Evolutionary conservation across 35 echinoderm and acorn worm genomes (phyloP).

Genomic region (Holothuria glaberrima): DNA sequence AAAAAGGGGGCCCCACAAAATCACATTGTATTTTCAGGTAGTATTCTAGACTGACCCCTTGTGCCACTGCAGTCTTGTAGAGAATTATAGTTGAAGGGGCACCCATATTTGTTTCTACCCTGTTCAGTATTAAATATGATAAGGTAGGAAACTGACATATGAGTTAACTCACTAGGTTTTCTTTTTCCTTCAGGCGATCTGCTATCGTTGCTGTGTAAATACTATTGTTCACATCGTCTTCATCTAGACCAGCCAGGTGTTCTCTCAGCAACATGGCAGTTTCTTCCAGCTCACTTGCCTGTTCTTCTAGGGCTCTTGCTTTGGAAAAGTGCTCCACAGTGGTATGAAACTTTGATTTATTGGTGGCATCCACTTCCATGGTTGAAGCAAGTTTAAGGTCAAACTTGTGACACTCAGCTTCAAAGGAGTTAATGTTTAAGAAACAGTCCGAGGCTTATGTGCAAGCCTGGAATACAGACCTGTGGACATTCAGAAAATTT

Average conservation of each 20-base stretch:
- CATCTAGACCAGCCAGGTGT: not conserved
- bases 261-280: not conserved
- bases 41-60: too few relatives aligned
- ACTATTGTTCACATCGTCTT: not conserved
- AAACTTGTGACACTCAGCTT: constrained; percentile 47
- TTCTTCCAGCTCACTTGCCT: constrained; percentile 30
- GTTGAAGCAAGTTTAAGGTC: constrained; percentile 30
- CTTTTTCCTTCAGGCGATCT: constrained; percentile 35
- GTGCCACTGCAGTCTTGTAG: too few relatives aligned
- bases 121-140: too few relatives aligned
- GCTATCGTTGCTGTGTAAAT: not conserved
- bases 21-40: too few relatives aligned
- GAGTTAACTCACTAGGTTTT: not conserved
- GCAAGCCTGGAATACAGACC: constrained; percentile 65
- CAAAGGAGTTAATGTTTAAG: constrained; percentile 61
- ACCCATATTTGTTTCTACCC: too few relatives aligned
- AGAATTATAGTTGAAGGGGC: too few relatives aligned
- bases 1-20: too few relatives aligned
- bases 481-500: not conserved
- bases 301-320: constrained; percentile 13
- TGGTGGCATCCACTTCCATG: not conserved
- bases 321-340: not conserved
- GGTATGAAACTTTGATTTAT: not conserved
- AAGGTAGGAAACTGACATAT: too few relatives aligned
- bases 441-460: constrained; percentile 63